phyloP scores from a whole-genome alignment of 2,113 vertebrate species.

The Chloebia gouldiae region DNA sequence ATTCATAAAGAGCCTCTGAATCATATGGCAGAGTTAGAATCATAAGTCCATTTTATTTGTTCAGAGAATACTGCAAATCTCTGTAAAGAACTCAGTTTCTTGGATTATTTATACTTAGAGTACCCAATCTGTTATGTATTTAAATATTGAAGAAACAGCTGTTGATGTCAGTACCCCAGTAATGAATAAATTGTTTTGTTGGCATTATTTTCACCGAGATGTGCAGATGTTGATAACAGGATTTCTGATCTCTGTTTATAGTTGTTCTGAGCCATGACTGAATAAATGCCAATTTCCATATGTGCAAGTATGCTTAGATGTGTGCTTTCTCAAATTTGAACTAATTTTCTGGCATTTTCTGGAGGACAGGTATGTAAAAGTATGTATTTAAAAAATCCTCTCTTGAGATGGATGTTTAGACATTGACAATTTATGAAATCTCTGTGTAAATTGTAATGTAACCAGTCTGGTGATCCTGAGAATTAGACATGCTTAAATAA shows the following conservation, averaged over 20 bases:
- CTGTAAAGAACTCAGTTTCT: not conserved
- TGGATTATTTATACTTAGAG: conserved; percentile 1
- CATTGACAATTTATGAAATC: not conserved
- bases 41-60: not conserved
- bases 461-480: not conserved
- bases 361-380: not conserved
- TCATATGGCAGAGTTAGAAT: not conserved
- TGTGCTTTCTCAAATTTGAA: not conserved
- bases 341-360: not conserved
- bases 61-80: not conserved
- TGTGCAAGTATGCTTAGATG: not conserved
- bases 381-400: not conserved
- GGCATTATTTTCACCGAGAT: not conserved
- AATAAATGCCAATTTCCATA: not conserved
- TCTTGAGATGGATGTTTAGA: not conserved
- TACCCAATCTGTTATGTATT: not conserved
- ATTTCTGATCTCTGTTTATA: not conserved
- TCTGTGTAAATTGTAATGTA: not conserved
- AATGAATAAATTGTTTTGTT: not conserved
- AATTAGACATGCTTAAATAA: not conserved
- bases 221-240: not conserved
- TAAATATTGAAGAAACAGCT: conserved; percentile 9
- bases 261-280: not conserved
- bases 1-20: not conserved
- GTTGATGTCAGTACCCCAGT: not conserved